Evolutionary conservation across 2,113 vertebrate species (phyloP).

Genomic region (Macaca fascicularis): T2T-MFA8v1.1 NC_088376.1:120006501-120007000

Average conservation of each 20-base stretch:
- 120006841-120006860: not conserved
- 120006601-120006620: not conserved
- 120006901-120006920: too few species aligned
- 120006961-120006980: too few species aligned
- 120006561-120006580: not conserved
- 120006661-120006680: conserved; percentile 4
- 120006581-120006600: not conserved
- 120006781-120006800: not conserved
- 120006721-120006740: not conserved
- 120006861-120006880: not conserved
- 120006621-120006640: not conserved
- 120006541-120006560: not conserved
- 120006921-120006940: too few species aligned
- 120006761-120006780: not conserved
- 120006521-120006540: not conserved
- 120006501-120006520: not conserved
- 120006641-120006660: not conserved
- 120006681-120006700: not conserved
- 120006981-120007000: too few species aligned
- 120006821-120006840: not conserved
- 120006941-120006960: too few species aligned
- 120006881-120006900: not conserved
- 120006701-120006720: not conserved
- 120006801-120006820: not conserved
- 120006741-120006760: not conserved